Evolutionary conservation across 2,113 vertebrate species (phyloP), one percentile per base, ranked within the genome.

Genomic region (Sinocyclocheilus anophthalmus): DNA sequence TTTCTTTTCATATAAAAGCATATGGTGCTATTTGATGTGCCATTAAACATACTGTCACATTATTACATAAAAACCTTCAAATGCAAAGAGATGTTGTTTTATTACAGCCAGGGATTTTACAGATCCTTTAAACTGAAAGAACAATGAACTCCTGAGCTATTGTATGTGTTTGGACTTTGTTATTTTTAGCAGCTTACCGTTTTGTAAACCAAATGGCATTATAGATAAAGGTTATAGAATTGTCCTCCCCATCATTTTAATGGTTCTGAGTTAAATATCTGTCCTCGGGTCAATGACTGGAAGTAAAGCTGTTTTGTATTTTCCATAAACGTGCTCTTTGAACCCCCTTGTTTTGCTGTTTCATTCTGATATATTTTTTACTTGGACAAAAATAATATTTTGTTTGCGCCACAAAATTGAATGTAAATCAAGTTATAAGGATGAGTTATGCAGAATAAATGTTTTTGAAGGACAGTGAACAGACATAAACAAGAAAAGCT

Each of bases 381-480:
- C 24, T 65, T 39, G 37, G 18, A 73, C 12, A 22, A 37, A 70
- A 77, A 53, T 61, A 16, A 9, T 42, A 5, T 3, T 22, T 8
- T 63, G 53, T 20, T 55, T 73, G 33, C 33, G 78, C 57, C 33
- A 33, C 45, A 67, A 72, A 48, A 63, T n/a, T 16, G 18, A 73
- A 76, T 57, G 50, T 11, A 12, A 84, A 48, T 84, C 57, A 45
- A 73, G 14, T 22, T 22, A 48, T 2, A 81, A 81, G 39, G n/a
- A 12, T 11, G 2, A 73, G 61, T 84, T 48, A 73, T 76, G 83
- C 39, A 76, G 59, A 81, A n/a, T 14, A 0, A 81, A 81, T 39
- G 53, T 20, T 72, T 57, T 85, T 26, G 45, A 48, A 81, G 57
- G 57, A 61, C 33, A 81, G 9, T 61, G 9, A 73, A 18, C n/a